Percentiles rank a stretch among this genome's conserved stretches.
Conservation (phyloP, 2,113 vertebrate genomes). For the Paramisgurnus dabryanus region DNA sequence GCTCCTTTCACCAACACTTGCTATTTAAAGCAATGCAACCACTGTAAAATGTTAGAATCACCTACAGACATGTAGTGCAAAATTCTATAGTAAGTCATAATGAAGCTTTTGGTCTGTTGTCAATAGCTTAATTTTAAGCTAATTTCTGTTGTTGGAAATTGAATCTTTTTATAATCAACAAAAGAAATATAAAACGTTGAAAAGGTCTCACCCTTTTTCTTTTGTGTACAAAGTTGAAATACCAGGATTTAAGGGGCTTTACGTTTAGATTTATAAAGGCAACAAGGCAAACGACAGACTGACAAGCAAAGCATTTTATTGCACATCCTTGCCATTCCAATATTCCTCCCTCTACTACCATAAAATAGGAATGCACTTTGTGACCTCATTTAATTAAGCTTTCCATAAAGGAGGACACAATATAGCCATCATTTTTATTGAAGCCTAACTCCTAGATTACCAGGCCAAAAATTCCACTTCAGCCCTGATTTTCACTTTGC, state of each 20-base stretch:
- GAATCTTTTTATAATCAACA: neutral
- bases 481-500: neutral
- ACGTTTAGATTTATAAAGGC: slow-evolving; percentile 24
- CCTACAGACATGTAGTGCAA: neutral
- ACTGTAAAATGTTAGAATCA: neutral
- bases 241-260: slow-evolving; percentile 12
- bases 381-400: slow-evolving; percentile 42
- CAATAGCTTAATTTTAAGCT: neutral
- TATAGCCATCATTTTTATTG: slow-evolving; percentile 41
- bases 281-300: slow-evolving; percentile 27
- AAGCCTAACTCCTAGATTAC: slow-evolving; percentile 34
- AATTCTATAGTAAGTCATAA: neutral
- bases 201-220: neutral
- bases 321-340: slow-evolving; percentile 27
- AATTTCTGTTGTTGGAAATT: slow-evolving; percentile 8
- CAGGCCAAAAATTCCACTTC: slow-evolving; percentile 35
- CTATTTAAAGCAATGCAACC: neutral
- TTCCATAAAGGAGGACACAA: slow-evolving; percentile 39
- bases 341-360: slow-evolving; percentile 29
- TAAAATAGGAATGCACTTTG: slow-evolving; percentile 42
- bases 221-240: slow-evolving; percentile 47
- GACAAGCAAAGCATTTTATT: slow-evolving; percentile 34
- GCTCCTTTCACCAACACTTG: neutral
- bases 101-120: slow-evolving; percentile 5
- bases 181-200: slow-evolving; percentile 18